These are phyloP conservation scores for Proctacanthus coquilletti DNA, from an alignment of 1,140 invertebrate species.

Conservation along the genomic window DNA sequence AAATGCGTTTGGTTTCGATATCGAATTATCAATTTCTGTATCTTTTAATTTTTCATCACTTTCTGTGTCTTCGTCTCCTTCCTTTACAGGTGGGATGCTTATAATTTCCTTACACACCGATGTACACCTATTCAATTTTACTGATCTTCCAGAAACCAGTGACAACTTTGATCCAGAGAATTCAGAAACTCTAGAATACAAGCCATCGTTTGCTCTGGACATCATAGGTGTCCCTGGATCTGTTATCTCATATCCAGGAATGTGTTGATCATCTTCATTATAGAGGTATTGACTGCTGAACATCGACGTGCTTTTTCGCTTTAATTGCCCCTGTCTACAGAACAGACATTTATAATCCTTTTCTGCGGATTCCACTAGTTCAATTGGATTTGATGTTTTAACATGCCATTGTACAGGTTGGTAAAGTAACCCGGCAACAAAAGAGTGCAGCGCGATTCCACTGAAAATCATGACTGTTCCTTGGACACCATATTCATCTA, in stretches of 20 bases:
- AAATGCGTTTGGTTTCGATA: no score
- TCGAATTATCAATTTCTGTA: no score
- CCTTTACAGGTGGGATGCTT: no score
- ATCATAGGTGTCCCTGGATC: slow-evolving; percentile 48
- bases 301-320: slow-evolving; percentile 29
- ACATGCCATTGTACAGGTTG: slow-evolving; percentile 47
- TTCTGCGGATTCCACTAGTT: slow-evolving; percentile 4
- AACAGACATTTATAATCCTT: slow-evolving; percentile 15
- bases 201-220: slow-evolving; percentile 46
- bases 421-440: slow-evolving; percentile 38
- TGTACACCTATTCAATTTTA: no score
- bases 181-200: slow-evolving; percentile 34
- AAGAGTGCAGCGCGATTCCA: slow-evolving; percentile 38
- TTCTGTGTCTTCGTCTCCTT: no score
- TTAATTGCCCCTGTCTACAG: slow-evolving; percentile 15
- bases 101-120: no score
- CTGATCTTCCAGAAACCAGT: background rate
- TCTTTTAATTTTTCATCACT: no score
- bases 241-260: slow-evolving; percentile 45
- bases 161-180: slow-evolving; percentile 32
- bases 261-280: slow-evolving; percentile 43
- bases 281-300: slow-evolving; percentile 50
- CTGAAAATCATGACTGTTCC: slow-evolving; percentile 40
- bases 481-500: slow-evolving; percentile 35
- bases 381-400: slow-evolving; percentile 19